Evolutionary conservation across 2,888 invertebrate genomes (phyloP).

Genomic region (Pandemis cinnamomeana): DNA sequence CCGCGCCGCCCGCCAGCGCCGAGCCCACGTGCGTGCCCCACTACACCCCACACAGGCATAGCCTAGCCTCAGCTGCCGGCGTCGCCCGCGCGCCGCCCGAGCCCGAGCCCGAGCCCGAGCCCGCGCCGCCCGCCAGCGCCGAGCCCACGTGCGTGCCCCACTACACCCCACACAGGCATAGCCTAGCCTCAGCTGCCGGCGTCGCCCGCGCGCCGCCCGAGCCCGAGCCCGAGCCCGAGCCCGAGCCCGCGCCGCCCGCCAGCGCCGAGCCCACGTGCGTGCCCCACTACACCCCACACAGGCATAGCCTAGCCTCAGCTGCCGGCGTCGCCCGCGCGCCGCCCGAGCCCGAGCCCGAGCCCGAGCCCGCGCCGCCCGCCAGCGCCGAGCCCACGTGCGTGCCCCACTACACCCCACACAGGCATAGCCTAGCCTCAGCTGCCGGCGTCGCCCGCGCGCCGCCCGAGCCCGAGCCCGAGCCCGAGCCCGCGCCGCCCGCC

Average conservation of each 20-base stretch:
- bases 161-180: too few relatives aligned
- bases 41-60: too few relatives aligned
- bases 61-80: too few relatives aligned
- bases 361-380: conserved; percentile 46
- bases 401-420: too few relatives aligned
- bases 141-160: conserved; percentile 61
- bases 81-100: conserved; percentile 41
- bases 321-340: conserved; percentile 45
- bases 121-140: conserved; percentile 53
- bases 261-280: conserved; percentile 67
- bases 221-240: conserved; percentile 38
- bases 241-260: conserved; percentile 46
- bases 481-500: conserved; percentile 46
- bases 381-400: conserved; percentile 67
- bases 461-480: conserved; percentile 38
- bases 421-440: too few relatives aligned
- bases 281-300: too few relatives aligned
- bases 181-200: too few relatives aligned
- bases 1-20: conserved; percentile 53
- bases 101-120: conserved; percentile 36
- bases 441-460: conserved; percentile 45
- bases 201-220: conserved; percentile 39
- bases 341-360: conserved; percentile 38
- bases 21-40: conserved; percentile 61
- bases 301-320: too few relatives aligned